These are phyloP conservation scores for Asobara japonica DNA, from an alignment of 1,140 invertebrate species.

Conservation along the genomic window DNA sequence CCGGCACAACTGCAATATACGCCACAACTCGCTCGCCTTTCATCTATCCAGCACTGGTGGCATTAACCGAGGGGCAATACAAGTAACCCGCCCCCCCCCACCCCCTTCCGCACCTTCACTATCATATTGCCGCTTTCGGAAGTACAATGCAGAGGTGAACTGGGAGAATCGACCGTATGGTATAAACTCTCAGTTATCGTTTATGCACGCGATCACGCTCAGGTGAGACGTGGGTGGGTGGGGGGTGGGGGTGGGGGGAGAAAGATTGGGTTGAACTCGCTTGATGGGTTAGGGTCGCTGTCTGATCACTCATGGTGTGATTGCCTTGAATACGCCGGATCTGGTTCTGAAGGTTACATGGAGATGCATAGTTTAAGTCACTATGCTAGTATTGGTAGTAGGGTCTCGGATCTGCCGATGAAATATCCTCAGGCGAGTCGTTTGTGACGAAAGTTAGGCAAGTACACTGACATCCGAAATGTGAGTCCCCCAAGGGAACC, in stretches of 20 bases:
- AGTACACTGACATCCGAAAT: too few species aligned
- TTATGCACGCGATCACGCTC: conserved; percentile 2
- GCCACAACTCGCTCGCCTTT: conserved; percentile 4
- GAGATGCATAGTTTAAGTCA: not conserved
- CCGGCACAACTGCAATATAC: not conserved
- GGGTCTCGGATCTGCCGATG: too few species aligned
- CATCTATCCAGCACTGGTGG: conserved; percentile 5
- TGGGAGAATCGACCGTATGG: not conserved
- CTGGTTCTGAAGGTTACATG: not conserved
- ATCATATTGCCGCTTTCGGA: not conserved
- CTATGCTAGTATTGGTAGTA: not conserved
- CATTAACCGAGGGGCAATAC: conserved; percentile 13
- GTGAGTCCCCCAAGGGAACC: too few species aligned
- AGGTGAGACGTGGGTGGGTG: not conserved
- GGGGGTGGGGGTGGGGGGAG: not conserved
- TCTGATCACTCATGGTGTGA: not conserved
- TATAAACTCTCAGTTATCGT: conserved; percentile 6
- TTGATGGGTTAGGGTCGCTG: not conserved
- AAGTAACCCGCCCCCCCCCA: not conserved
- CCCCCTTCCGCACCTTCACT: not conserved
- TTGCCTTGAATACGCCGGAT: not conserved
- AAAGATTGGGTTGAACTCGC: not conserved
- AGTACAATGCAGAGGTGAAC: not conserved
- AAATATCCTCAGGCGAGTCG: too few species aligned
- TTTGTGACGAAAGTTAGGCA: too few species aligned